Evolutionary conservation across 2,888 invertebrate genomes (phyloP), one percentile per base, ranked within the genome.

Genomic region (Calameuta pallipes): DNA sequence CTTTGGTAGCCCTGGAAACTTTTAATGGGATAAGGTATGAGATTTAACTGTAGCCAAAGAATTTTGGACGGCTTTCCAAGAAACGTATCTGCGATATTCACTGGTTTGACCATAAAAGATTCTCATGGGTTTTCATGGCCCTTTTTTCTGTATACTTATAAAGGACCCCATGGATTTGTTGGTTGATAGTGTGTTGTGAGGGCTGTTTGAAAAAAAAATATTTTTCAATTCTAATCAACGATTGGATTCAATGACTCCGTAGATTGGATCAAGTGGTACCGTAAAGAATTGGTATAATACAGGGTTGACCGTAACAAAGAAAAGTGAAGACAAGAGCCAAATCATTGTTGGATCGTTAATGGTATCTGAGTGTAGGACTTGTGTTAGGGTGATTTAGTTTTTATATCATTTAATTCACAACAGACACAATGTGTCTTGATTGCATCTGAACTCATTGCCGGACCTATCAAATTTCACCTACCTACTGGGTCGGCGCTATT

Each of bases 401-500:
- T 71, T 13, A 34, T 71, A 12, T n/a, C 31, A 71, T 71, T 71
- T 31, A 31, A 31, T 71, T 34, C 33, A 71, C 56, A 41, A 23
- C 41, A 56, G 56, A 15, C 71, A 71, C 71, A 71, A 71, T 71
- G 9, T 31, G 71, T 34, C 33, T 71, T 71, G 71, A 71, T 31
- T 71, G 4, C 33, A 31, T 31, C 71, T 31, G 12, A 31, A 71
- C 33, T 71, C 31, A 12, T 71, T 31, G 12, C 12, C 31, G 1
- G 31, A 13, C 71, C 71, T 23, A 71, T 71, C 34, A 77, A 84
- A 80, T 70, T 76, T 74, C 76, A 75, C 78, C 79, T 75, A 78
- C 70, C 68, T 77, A 73, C 73, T 70, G 76, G 35, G 80, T 79
- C 82, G 84, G 83, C 71, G 56, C 71, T 76, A 76, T 12, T 71